Base-by-base conservation (phyloP, 2,888 invertebrate species). In the Fabriciana adippe region DNA sequence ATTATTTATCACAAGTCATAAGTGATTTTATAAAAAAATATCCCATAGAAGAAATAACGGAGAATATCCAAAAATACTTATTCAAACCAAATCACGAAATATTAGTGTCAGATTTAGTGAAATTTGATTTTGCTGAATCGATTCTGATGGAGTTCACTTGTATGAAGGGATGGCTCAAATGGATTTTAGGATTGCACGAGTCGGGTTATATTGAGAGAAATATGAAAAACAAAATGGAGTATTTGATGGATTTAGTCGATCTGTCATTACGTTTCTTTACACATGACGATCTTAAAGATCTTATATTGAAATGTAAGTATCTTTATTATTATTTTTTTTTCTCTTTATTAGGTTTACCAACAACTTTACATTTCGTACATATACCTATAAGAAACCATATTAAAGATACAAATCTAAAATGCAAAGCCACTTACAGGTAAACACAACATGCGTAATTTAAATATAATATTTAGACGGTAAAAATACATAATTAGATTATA, bases 171-270 rank as follows among this genome's bases (percentile, higher is more conserved):
- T 71, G 71, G 71, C n/a, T 47, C 18, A 26, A 51, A 2, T 64
- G 64, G 56, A 51, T 71, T 11, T 1, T 71, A 64, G 50, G 59
- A 68, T 62, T 68, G 66, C 5, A 63, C 47, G 26, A 64, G 35
- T 53, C 62, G 57, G 62, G 64, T 8, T 63, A 67, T 50, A 14
- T 71, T 15, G 56, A 68, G 57, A 66, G 64, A 47, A 56, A 57
- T 21, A 26, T 70, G 18, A 70, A 59, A 35, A 15, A 62, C 45
- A 74, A 76, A 45, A 75, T 74, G 73, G 73, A 76, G 35, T 76
- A 71, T 61, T 64, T 81, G 61, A 64, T 68, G 18, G 83, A 86
- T 60, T 16, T 83, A 1, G 69, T 87, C 21, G 66, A 70, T 0
- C 73, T 85, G 1, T 74, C 84, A 5, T 71, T 84, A 26, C 76